Conservation (phyloP, 2,888 invertebrate species). For the Acrobasis repandana region DNA sequence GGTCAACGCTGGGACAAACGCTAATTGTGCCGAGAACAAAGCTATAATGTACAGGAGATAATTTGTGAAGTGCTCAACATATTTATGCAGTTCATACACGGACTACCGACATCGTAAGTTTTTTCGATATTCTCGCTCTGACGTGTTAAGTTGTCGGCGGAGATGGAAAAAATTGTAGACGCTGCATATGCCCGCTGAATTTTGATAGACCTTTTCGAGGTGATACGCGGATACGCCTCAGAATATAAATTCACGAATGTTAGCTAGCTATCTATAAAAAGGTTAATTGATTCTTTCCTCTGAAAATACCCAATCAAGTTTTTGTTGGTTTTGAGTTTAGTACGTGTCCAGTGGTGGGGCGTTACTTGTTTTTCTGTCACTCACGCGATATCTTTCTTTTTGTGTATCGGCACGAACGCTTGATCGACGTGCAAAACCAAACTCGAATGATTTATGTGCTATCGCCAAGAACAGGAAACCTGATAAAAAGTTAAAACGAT, state of each 20-base stretch:
- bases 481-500: no score
- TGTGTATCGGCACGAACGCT: slow-evolving; percentile 8
- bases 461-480: background rate
- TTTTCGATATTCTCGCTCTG: slow-evolving; percentile 60
- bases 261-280: slow-evolving; percentile 7
- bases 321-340: slow-evolving; percentile 9
- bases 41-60: slow-evolving; percentile 1
- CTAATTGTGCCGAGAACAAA: slow-evolving; percentile 9
- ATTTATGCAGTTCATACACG: slow-evolving; percentile 46
- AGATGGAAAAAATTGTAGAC: slow-evolving; percentile 54
- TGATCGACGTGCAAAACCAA: slow-evolving; percentile 12
- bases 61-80: slow-evolving; percentile 45
- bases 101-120: slow-evolving; percentile 47
- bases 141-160: slow-evolving; percentile 62
- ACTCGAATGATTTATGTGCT: slow-evolving; percentile 16
- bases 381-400: slow-evolving; percentile 15
- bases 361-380: slow-evolving; percentile 6
- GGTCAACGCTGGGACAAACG: background rate
- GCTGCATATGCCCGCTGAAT: slow-evolving; percentile 56
- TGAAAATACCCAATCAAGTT: slow-evolving; percentile 16
- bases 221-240: slow-evolving; percentile 12
- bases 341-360: background rate
- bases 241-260: slow-evolving; percentile 13
- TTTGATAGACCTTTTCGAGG: slow-evolving; percentile 45
- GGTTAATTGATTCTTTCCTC: slow-evolving; percentile 16